Conservation (phyloP, 1,140 invertebrate species). For the Rhopalosiphum padi region DNA sequence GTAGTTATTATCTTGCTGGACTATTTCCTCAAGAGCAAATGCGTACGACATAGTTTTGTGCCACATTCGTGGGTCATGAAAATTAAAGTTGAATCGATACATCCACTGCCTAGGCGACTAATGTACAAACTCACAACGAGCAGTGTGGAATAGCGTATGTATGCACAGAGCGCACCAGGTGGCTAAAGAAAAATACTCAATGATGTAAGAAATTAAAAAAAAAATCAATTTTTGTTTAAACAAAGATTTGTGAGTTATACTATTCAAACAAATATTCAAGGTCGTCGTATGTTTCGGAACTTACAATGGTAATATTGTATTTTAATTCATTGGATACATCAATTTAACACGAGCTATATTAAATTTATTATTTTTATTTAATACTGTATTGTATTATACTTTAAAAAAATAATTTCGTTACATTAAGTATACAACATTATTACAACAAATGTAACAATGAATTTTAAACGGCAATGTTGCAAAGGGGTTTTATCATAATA, state of each 20-base stretch:
- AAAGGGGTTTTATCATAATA: too few relatives aligned
- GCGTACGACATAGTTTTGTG: not conserved
- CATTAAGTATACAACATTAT: too few relatives aligned
- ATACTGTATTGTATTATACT: not conserved
- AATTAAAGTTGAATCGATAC: slow-evolving; percentile 49
- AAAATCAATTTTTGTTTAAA: not conserved
- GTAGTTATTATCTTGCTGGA: not conserved
- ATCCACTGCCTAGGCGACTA: slow-evolving; percentile 45
- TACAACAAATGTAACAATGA: too few relatives aligned
- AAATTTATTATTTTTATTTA: not conserved
- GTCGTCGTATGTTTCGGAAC: too few relatives aligned
- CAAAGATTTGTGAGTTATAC: not conserved
- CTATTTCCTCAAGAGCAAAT: not conserved
- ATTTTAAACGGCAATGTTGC: too few relatives aligned
- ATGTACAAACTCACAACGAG: not conserved
- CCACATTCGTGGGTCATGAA: not conserved
- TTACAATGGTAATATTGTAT: too few relatives aligned
- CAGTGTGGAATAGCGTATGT: not conserved
- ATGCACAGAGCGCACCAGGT: not conserved
- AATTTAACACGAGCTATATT: not conserved
- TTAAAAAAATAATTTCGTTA: too few relatives aligned
- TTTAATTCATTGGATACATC: not conserved
- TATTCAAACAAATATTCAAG: too few relatives aligned
- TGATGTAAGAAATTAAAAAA: not conserved
- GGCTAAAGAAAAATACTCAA: not conserved